These are phyloP conservation scores for Hycleus phaleratus DNA, from an alignment of 1,140 invertebrate species.

Conservation along the genomic window DNA sequence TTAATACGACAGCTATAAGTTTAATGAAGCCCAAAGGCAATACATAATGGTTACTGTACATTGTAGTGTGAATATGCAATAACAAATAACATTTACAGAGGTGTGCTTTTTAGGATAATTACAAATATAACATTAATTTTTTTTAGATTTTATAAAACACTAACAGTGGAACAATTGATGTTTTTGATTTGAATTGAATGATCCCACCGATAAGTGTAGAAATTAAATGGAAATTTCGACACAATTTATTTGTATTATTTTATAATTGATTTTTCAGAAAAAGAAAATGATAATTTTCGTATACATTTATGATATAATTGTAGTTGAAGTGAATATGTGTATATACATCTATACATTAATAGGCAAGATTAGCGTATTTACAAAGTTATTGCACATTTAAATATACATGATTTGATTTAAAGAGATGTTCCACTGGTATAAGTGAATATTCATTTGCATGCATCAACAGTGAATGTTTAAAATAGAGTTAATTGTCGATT, in stretches of 20 bases:
- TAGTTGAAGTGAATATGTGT: slow-evolving; percentile 13
- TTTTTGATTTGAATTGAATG: not conserved
- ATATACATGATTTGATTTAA: slow-evolving; percentile 30
- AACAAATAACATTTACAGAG: slow-evolving; percentile 36
- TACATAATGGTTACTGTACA: slow-evolving; percentile 39
- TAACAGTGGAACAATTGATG: too few species aligned
- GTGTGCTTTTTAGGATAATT: slow-evolving; percentile 15
- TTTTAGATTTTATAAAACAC: not conserved
- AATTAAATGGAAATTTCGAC: too few species aligned
- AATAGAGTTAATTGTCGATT: slow-evolving; percentile 5
- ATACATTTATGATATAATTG: slow-evolving; percentile 30
- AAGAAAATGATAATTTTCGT: slow-evolving; percentile 22
- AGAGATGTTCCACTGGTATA: slow-evolving; percentile 5
- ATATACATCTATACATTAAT: slow-evolving; percentile 42
- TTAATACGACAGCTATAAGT: slow-evolving; percentile 38
- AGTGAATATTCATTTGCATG: slow-evolving; percentile 16
- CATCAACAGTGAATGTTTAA: slow-evolving; percentile 9
- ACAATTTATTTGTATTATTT: too few species aligned
- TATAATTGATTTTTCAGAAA: not conserved
- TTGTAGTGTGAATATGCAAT: slow-evolving; percentile 37
- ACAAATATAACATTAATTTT: slow-evolving; percentile 16
- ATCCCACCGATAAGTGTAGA: slow-evolving; percentile 1
- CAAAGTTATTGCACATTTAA: slow-evolving; percentile 43
- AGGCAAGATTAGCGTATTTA: slow-evolving; percentile 35
- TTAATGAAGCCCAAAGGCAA: slow-evolving; percentile 39